Evolutionary conservation across 2,888 invertebrate genomes (phyloP).

Genomic region (Drosophila lacicola): DNA sequence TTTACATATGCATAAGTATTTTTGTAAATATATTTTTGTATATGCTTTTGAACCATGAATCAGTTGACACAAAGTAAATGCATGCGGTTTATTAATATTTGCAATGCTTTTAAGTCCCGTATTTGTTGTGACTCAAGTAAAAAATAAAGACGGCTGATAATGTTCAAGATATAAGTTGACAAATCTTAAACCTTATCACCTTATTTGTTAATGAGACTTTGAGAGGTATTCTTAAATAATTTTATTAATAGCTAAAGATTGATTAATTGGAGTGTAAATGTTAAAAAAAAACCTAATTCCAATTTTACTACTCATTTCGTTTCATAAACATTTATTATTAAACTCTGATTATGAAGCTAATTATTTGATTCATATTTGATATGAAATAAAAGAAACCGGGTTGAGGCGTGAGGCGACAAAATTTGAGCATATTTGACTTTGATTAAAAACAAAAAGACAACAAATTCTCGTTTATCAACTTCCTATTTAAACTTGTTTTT

Average conservation of each 20-base stretch:
- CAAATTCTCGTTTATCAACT: conserved; percentile 30
- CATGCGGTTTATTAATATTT: conserved; percentile 26
- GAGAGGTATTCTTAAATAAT: too few relatives aligned
- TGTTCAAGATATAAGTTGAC: neutral
- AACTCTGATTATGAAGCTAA: neutral
- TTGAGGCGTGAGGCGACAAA: neutral
- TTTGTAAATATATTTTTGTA: neutral
- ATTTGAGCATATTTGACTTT: conserved; percentile 7
- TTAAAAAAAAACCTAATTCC: too few relatives aligned
- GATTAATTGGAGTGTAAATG: too few relatives aligned
- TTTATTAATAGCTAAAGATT: too few relatives aligned
- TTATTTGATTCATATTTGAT: neutral
- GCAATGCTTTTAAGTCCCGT: conserved; percentile 5
- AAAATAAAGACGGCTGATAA: neutral
- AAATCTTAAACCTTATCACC: neutral
- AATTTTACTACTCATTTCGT: too few relatives aligned
- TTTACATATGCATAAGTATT: neutral
- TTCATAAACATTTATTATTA: neutral
- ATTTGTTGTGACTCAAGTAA: conserved; percentile 12
- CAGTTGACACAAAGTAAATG: conserved; percentile 11
- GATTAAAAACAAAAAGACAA: neutral
- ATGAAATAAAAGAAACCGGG: neutral
- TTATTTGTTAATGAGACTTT: too few relatives aligned
- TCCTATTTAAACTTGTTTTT: conserved; percentile 36
- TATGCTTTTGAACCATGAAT: conserved; percentile 4